Base-by-base conservation (phyloP, 1,140 invertebrate species). In the Meteorus sp. region DNA sequence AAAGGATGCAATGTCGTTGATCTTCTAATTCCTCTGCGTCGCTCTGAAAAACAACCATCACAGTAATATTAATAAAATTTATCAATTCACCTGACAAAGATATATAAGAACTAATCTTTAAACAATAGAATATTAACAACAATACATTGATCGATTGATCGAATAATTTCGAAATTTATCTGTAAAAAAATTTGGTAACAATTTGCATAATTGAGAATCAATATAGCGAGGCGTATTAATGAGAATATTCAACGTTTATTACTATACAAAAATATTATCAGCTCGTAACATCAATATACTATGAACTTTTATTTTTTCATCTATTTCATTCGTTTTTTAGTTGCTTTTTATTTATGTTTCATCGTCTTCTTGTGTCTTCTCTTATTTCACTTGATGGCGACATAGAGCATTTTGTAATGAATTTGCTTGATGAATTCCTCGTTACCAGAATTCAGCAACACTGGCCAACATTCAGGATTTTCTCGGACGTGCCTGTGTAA, bases 401-500 rank as follows among this genome's bases (percentile, higher is more conserved):
- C 70, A 63, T 69, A 73, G 39, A 75, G 61, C 69, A 80, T 74
- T 73, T 73, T 78, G 56, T 73, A 73, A 20, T 74, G 73, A 45
- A 80, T 78, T 48, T 80, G 77, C 45, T 67, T 65, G 52, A 76
- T 75, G 56, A 73, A 74, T 43, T 80, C 75, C n/a, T 67, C 65
- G 31, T 78, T 75, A 7, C 74, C 76, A 6, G 73, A 73, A 1
- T 60, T 73, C 0, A 80, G 56, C 0, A 80, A 69, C n/a, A 74
- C 48, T 8, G 82, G 81, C 73, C 78, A 80, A 63, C 78, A 80
- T 45, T 77, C 72, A 2, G 72, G 73, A 41, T 60, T 76, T 41
- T 79, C 75, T 7, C 80, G 74, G 1, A 81, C 71, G 60, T 85
- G 84, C n/a, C 81, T 75, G 25, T 77, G 76, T 23, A 84, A 62